Conservation (phyloP, 2,113 vertebrate genomes). For the Amphiprion percula region DNA sequence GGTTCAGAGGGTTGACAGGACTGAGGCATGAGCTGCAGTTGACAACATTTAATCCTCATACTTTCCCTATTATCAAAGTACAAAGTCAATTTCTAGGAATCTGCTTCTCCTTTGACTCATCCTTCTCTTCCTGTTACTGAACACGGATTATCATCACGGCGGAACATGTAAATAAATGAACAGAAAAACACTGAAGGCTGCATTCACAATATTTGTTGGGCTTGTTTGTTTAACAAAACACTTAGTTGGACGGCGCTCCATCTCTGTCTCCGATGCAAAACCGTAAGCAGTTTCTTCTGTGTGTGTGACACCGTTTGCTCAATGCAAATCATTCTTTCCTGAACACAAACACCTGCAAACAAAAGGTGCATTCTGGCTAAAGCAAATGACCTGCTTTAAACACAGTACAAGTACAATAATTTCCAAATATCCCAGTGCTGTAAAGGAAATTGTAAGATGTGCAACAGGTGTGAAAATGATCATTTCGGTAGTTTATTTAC, state of each 20-base stretch:
- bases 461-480: too few relatives aligned
- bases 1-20: too few relatives aligned
- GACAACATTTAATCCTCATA: too few relatives aligned
- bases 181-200: too few relatives aligned
- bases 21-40: too few relatives aligned
- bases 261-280: background rate
- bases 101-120: too few relatives aligned
- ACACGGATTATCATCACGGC: background rate
- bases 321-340: constrained; percentile 35
- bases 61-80: background rate
- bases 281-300: background rate
- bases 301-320: background rate
- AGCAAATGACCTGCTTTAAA: constrained; percentile 1
- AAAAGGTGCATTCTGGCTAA: background rate
- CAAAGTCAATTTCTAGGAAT: background rate
- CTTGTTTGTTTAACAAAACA: constrained; percentile 37
- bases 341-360: background rate
- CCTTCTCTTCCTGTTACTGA: too few relatives aligned
- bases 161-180: background rate
- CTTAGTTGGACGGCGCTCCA: too few relatives aligned
- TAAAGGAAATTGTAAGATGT: too few relatives aligned
- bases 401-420: background rate
- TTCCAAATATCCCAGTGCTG: background rate
- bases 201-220: background rate
- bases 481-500: too few relatives aligned